Evolutionary conservation across 2,113 vertebrate genomes (phyloP).

Genomic region (Aegypius monachus): DNA sequence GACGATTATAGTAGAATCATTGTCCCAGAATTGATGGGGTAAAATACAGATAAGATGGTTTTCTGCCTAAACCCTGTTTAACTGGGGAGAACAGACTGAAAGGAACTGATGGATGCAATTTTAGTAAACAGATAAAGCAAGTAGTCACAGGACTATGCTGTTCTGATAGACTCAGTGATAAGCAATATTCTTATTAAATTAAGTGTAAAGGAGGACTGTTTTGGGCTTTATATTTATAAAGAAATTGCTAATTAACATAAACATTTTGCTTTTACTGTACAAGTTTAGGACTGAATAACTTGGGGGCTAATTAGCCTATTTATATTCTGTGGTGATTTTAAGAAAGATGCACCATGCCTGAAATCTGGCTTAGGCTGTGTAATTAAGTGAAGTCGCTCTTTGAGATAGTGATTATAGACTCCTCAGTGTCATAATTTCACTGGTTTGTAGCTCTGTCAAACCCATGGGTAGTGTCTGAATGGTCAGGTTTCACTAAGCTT

Average conservation of each 20-base stretch:
- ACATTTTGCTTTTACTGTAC: neutral
- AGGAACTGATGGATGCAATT: neutral
- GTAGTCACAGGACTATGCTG: neutral
- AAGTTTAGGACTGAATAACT: neutral
- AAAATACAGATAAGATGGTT: neutral
- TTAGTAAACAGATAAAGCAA: neutral
- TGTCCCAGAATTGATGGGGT: neutral
- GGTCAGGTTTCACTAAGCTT: neutral
- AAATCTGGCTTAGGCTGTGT: neutral
- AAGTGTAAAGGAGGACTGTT: neutral
- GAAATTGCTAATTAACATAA: neutral
- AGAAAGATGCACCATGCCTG: neutral
- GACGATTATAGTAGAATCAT: neutral
- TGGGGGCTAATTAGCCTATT: neutral
- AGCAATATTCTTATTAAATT: slow-evolving; percentile 15
- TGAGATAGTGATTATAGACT: neutral
- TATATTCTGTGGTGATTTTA: neutral
- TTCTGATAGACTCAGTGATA: neutral
- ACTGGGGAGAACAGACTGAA: neutral
- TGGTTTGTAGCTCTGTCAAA: neutral
- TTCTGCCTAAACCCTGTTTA: neutral
- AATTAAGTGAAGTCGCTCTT: neutral
- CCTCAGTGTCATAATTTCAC: neutral
- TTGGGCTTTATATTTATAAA: neutral
- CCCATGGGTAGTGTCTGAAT: neutral